Conservation (phyloP, 2,797 vertebrate genomes). For the Bradypodion ventrale region DNA sequence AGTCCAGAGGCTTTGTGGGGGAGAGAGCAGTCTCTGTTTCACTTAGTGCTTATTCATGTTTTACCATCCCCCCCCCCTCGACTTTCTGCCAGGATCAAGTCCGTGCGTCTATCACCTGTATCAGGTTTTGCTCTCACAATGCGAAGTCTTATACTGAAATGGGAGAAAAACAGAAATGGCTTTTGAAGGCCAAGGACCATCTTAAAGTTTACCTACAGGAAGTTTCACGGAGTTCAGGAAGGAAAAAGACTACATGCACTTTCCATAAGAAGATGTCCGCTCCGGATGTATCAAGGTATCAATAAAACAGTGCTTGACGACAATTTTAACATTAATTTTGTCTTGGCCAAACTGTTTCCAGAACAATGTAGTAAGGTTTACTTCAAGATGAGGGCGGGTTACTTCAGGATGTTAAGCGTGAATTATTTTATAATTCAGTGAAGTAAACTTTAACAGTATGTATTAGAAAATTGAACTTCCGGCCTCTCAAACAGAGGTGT, state of each 20-base stretch:
- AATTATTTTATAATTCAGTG: not conserved
- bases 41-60: not conserved
- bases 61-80: too few species aligned
- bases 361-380: not conserved
- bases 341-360: not conserved
- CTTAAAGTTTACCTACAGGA: constrained; percentile 94
- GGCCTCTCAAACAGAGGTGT: not conserved
- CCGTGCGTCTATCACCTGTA: constrained; percentile 97
- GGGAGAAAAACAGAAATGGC: constrained; percentile 90
- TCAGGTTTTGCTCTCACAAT: constrained; percentile 91
- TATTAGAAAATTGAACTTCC: not conserved
- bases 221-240: constrained; percentile 82
- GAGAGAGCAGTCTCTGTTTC: not conserved
- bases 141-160: constrained; percentile 89
- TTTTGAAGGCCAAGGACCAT: constrained; percentile 94
- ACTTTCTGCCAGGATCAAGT: constrained; percentile 86
- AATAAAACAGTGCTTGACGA: not conserved
- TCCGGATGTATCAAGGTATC: constrained; percentile 91
- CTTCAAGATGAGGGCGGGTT: not conserved
- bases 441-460: not conserved
- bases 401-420: not conserved
- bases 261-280: constrained; percentile 95
- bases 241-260: constrained; percentile 79
- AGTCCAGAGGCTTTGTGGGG: not conserved
- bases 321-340: not conserved